Percentiles rank a stretch among this genome's conserved stretches.
Evolutionary conservation across 1,140 invertebrate species (phyloP).

Genomic region (Anastrepha obliqua): DNA sequence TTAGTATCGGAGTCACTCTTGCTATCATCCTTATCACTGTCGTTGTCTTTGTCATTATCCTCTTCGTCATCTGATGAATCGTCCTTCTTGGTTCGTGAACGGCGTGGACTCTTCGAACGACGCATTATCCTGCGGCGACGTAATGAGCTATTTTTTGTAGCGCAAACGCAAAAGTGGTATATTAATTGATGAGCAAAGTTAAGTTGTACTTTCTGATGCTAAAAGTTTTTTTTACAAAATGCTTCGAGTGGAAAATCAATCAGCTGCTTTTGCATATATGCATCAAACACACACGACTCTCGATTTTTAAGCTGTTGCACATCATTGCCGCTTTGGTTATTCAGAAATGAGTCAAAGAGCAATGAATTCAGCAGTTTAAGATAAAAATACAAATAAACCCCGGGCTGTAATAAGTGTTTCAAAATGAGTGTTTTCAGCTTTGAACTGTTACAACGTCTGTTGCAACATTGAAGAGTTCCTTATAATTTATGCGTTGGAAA

Average conservation of each 20-base stretch:
- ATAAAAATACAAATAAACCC: slow-evolving; percentile 39
- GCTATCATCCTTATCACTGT: slow-evolving; percentile 58
- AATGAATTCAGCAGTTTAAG: slow-evolving; percentile 17
- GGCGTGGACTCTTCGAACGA: slow-evolving; percentile 65
- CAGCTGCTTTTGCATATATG: slow-evolving; percentile 12
- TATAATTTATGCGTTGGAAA: slow-evolving; percentile 28
- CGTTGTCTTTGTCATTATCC: slow-evolving; percentile 60
- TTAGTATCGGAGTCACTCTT: slow-evolving; percentile 62
- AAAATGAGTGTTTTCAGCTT: neutral
- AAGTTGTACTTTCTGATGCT: slow-evolving; percentile 34
- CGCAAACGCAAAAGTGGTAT: slow-evolving; percentile 47
- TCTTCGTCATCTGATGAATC: slow-evolving; percentile 60
- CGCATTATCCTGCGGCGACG: slow-evolving; percentile 69
- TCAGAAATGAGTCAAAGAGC: slow-evolving; percentile 12
- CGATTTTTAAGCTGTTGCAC: neutral
- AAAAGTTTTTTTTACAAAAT: slow-evolving; percentile 40
- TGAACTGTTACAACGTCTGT: neutral
- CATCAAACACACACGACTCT: neutral
- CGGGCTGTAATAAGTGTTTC: neutral
- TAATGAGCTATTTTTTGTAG: slow-evolving; percentile 66
- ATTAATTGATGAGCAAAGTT: slow-evolving; percentile 50
- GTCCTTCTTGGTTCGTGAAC: slow-evolving; percentile 51
- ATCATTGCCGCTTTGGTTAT: slow-evolving; percentile 35
- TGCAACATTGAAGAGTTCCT: neutral
- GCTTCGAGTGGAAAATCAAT: slow-evolving; percentile 53